phyloP scores from a whole-genome alignment of 2,888 invertebrate genomes.

The Trichopria drosophilae region DNA sequence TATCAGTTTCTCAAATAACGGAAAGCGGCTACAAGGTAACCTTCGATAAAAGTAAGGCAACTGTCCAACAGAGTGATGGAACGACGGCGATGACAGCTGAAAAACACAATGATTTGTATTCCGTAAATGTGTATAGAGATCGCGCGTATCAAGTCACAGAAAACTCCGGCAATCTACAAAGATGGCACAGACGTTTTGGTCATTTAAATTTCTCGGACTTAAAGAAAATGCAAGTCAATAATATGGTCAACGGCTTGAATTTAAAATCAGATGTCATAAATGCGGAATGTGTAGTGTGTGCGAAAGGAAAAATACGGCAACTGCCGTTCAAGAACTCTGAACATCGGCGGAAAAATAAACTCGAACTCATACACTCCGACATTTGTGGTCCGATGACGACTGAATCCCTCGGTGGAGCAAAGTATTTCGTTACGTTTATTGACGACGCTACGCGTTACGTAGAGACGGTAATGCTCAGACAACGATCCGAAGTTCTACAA shows the following conservation, averaged over 20 bases:
- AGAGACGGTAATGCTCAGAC: neutral
- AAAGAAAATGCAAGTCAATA: conserved; percentile 9
- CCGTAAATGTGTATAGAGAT: conserved; percentile 18
- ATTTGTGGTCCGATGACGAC: too few species aligned
- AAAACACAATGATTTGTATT: conserved; percentile 14
- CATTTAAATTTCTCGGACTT: conserved; percentile 22
- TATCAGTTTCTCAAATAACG: conserved; percentile 43
- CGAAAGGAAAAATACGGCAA: too few species aligned
- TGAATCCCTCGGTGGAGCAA: too few species aligned
- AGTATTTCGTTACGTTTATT: too few species aligned
- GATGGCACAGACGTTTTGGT: too few species aligned
- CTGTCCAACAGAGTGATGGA: conserved; percentile 28
- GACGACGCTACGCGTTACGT: conserved; percentile 6
- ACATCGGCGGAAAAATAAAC: too few species aligned
- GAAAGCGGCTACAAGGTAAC: conserved; percentile 38
- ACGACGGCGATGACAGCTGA: conserved; percentile 16
- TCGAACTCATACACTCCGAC: too few species aligned
- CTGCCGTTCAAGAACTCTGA: too few species aligned
- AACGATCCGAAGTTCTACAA: conserved; percentile 8
- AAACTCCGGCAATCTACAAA: too few species aligned
- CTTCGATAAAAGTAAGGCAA: conserved; percentile 35
- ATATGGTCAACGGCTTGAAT: conserved; percentile 29
- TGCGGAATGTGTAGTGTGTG: conserved; percentile 27
- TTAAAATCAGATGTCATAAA: conserved; percentile 1
- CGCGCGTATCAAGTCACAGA: neutral